Evolutionary conservation across 2,888 invertebrate genomes (phyloP), one percentile per base, ranked within the genome.

Genomic region (Rambutsinella grinnellia): DNA sequence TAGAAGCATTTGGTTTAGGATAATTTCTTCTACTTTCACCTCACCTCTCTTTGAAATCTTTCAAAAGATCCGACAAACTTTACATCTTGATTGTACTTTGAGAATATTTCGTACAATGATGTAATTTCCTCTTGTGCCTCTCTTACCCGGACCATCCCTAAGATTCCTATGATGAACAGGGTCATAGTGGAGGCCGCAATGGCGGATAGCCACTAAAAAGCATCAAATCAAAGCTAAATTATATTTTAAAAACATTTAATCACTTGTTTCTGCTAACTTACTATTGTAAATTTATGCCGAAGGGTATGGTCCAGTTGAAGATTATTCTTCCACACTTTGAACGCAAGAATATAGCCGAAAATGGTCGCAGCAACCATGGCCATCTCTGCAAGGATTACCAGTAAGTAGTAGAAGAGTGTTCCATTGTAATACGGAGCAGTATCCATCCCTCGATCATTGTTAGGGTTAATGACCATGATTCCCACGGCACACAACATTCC

Each of bases 31-130:
- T n/a, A n/a, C n/a, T n/a, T n/a, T n/a, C n/a, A n/a, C n/a, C n/a
- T 36, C 36, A 83, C 83, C 75, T 82, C 82, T 46, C 79, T 63
- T 66, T 83, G 83, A 65, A 72, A 81, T 60, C 79, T 69, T 56
- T 83, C 83, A 62, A 83, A 75, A 1, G 69, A 57, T 1, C 79
- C 72, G 0, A 83, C 78, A 56, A 83, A 83, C 49, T 54, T 68
- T 10, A 53, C 53, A 13, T 83, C 81, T 15, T 78, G 79, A 28
- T 80, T 57, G 27, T 71, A 62, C 23, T 70, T 79, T 19, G 77
- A 13, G 65, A 82, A 83, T 17, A 77, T 71, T 46, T 83, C 81
- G 46, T 63, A 82, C 26, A 81, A 58, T 8, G 60, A 28, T 10
- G 78, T 75, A 66, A 83, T 79, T 26, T 79, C 76, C 44, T 81